Evolutionary conservation across 1,140 invertebrate species (phyloP).

Genomic region (Polypedilum vanderplanki): DNA sequence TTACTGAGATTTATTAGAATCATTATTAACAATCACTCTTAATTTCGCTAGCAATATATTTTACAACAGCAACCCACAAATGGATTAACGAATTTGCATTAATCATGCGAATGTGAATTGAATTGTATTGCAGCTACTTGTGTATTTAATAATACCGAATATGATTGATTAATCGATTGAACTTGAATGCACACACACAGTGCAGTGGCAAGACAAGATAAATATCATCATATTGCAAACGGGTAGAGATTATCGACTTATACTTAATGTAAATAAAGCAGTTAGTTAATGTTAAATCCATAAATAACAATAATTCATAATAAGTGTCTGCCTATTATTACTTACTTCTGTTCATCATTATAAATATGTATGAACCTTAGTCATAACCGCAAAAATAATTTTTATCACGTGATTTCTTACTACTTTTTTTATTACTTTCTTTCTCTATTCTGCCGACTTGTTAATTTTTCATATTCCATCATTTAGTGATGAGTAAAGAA

Average conservation of each 20-base stretch:
- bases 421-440: no score
- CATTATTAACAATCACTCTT: no score
- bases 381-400: neutral
- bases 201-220: neutral
- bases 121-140: neutral
- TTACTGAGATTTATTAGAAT: no score
- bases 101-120: neutral
- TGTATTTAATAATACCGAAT: neutral
- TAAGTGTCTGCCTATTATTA: neutral
- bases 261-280: neutral
- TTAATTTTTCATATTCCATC: conserved; percentile 14
- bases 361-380: no score
- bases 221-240: neutral
- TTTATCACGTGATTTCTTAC: neutral
- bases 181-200: neutral
- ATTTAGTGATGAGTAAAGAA: neutral
- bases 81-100: no score
- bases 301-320: conserved; percentile 6
- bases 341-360: no score
- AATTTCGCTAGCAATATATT: no score
- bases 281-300: neutral
- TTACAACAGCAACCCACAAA: no score
- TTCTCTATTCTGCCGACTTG: neutral
- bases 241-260: neutral
- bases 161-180: conserved; percentile 13